Evolutionary conservation across 2,797 vertebrate species (phyloP), one percentile per base, ranked within the genome.

Genomic region (Gambusia yucatana): DNA sequence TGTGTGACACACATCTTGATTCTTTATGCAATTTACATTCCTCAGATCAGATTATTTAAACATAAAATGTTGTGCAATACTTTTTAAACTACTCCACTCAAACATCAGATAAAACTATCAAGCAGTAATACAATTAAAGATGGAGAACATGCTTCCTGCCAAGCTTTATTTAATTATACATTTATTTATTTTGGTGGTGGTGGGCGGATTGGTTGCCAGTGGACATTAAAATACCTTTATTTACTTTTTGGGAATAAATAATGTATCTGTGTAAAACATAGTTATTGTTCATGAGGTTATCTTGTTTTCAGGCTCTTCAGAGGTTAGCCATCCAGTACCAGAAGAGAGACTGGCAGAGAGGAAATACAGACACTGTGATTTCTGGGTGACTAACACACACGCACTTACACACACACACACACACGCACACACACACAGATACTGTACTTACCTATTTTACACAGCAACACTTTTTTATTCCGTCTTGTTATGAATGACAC

Each of bases 261-360:
- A 36, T 22, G 25, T 17, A 30, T 70, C 30, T 63, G 16, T 65
- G 3, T 36, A 71, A 30, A 71, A 71, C 43, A 33, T 33, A 71
- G 16, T 71, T 30, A n/a, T 28, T 13, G n/a, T 70, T 10, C 8
- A 28, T 46, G n/a, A 30, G 16, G 43, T 84, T n/a, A 50, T 72
- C 11, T 63, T 7, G 6, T 10, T 65, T 78, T 44, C 0, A 98
- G 97, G 97, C 97, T 0, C 94, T 98, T 65, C 97, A 97, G 93
- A 96, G 97, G 75, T 94, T 98, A 91, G 97, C 96, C 0, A 88
- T 95, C 76, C 97, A 97, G 82, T 97, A 96, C 2, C 92, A 97
- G 92, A 98, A 96, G 94, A 96, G 93, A 92, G 97, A 98, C 81
- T 97, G 96, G 92, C 96, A 97, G 52, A 93, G 97, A 84, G 94